These are phyloP conservation scores for Myzus persicae DNA, from an alignment of 1,140 invertebrate genomes.

Conservation along the genomic window DNA sequence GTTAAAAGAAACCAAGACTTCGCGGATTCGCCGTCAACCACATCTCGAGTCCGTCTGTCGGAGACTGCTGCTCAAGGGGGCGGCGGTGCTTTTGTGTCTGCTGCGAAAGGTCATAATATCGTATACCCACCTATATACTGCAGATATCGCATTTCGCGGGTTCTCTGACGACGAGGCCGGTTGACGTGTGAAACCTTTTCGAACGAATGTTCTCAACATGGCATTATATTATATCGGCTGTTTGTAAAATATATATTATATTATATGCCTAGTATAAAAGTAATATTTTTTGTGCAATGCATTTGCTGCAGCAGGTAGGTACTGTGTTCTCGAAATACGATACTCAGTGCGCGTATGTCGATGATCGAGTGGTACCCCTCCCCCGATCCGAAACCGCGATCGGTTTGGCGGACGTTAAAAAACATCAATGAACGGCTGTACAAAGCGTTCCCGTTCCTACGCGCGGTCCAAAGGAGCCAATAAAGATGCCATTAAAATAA, in stretches of 20 bases:
- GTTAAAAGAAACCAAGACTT: neutral
- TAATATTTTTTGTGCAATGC: neutral
- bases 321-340: slow-evolving; percentile 2
- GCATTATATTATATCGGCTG: neutral
- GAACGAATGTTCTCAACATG: neutral
- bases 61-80: neutral
- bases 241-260: no score
- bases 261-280: no score
- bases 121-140: neutral
- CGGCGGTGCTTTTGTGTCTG: slow-evolving; percentile 33
- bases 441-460: neutral
- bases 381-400: neutral
- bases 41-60: neutral
- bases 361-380: neutral
- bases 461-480: neutral
- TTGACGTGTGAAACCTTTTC: slow-evolving; percentile 19
- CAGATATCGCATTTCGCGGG: slow-evolving; percentile 27
- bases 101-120: neutral
- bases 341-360: neutral
- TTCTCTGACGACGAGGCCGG: neutral
- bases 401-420: neutral
- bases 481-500: slow-evolving; percentile 56
- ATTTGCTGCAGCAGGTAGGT: neutral
- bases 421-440: slow-evolving; percentile 1
- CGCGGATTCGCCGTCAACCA: neutral